Conservation (phyloP, 1,140 invertebrate species). For the Nephotettix cincticeps region DNA sequence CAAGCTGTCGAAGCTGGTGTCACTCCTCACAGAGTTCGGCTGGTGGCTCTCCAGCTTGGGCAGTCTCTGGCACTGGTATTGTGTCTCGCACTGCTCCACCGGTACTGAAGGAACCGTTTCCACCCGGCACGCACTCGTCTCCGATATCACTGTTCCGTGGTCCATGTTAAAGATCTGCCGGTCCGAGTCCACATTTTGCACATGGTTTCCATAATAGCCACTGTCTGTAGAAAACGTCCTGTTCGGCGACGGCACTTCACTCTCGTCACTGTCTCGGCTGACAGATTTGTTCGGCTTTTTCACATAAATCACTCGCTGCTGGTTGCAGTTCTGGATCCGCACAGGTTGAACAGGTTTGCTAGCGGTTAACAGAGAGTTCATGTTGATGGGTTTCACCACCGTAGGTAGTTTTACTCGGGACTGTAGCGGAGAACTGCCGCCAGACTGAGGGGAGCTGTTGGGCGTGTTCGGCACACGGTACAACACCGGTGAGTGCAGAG, state of each 20-base stretch:
- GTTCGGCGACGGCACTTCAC: neutral
- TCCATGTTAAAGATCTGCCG: conserved; percentile 3
- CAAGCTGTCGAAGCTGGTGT: conserved; percentile 10
- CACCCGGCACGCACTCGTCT: conserved; percentile 17
- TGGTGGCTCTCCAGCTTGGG: conserved; percentile 2
- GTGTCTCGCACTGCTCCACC: neutral
- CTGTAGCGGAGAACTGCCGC: neutral
- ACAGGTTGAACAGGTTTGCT: neutral
- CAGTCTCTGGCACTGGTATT: neutral
- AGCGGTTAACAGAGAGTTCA: neutral
- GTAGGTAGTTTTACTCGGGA: neutral
- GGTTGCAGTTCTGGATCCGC: neutral
- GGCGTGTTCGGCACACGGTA: neutral
- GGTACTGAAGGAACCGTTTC: conserved; percentile 1
- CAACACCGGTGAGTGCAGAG: neutral
- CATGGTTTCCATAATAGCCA: neutral
- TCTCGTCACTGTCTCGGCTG: neutral
- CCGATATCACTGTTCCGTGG: conserved; percentile 11
- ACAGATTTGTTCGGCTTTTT: neutral
- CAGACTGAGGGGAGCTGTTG: neutral
- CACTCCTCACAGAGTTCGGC: neutral
- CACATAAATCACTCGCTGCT: conserved; percentile 4
- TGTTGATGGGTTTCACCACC: neutral
- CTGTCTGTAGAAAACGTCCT: conserved; percentile 12
- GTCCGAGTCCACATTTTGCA: neutral